These are phyloP conservation scores for Synanceia verrucosa DNA, from an alignment of 2,797 vertebrate genomes.

Conservation along the genomic window DNA sequence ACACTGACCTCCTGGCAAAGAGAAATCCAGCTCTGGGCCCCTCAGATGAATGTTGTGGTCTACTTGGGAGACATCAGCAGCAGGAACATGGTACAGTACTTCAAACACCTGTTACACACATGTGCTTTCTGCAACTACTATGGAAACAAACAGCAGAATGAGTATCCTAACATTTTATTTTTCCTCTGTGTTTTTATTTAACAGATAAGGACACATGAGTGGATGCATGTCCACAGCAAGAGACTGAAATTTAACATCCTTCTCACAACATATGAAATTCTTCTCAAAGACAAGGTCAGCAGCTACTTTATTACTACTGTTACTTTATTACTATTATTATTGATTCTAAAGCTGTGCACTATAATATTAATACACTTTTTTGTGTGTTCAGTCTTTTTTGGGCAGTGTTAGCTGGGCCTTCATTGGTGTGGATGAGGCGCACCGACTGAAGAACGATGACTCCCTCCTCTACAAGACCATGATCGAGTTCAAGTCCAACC, in stretches of 20 bases:
- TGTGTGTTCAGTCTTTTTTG: conserved; percentile 90
- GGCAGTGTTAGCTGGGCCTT: conserved; percentile 95
- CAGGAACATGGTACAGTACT: conserved; percentile 91
- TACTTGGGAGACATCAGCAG: conserved; percentile 97
- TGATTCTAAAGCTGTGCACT: not conserved
- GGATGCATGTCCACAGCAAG: conserved; percentile 96
- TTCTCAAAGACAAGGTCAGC: conserved; percentile 96
- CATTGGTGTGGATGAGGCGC: conserved; percentile 98
- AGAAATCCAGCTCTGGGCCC: conserved; percentile 95
- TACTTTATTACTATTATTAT: too few relatives aligned
- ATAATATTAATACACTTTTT: not conserved
- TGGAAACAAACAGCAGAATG: not conserved
- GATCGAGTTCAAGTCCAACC: conserved; percentile 98
- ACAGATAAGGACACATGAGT: conserved; percentile 97
- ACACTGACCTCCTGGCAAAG: conserved; percentile 97
- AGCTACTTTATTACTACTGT: not conserved
- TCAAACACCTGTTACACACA: not conserved
- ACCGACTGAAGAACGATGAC: conserved; percentile 97
- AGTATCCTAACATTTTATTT: not conserved
- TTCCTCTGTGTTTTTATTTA: conserved; percentile 4
- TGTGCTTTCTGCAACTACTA: not conserved
- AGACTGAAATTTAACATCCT: conserved; percentile 96
- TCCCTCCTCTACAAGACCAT: conserved; percentile 98
- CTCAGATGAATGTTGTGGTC: conserved; percentile 95
- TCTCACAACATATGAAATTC: conserved; percentile 97